Conservation (phyloP, 2,113 vertebrate species). For the Psephotus haematonotus region DNA sequence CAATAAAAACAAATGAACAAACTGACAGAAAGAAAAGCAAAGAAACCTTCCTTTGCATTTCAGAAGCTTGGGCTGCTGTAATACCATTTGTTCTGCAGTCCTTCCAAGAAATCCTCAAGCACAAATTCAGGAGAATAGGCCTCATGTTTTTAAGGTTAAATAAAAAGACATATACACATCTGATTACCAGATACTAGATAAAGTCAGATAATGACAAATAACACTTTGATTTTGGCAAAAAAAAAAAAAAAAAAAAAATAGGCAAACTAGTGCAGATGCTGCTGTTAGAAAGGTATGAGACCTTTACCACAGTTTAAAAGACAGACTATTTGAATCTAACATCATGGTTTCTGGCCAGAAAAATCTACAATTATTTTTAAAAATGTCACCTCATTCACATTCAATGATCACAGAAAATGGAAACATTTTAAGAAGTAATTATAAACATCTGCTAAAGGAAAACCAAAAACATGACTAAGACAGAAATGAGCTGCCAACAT, state of each 20-base stretch:
- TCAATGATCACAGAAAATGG: slow-evolving; percentile 63
- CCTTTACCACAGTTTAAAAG: slow-evolving; percentile 43
- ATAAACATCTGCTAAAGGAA: slow-evolving; percentile 61
- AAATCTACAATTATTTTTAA: slow-evolving; percentile 56
- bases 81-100: slow-evolving; percentile 8
- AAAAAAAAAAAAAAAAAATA: background rate
- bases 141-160: background rate
- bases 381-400: slow-evolving; percentile 62
- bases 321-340: slow-evolving; percentile 31
- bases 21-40: background rate
- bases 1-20: slow-evolving; percentile 31
- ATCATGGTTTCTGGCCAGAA: slow-evolving; percentile 42
- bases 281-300: background rate
- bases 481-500: slow-evolving; percentile 48
- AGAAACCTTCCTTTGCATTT: background rate
- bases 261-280: background rate
- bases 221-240: background rate
- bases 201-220: slow-evolving; percentile 19
- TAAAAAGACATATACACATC: slow-evolving; percentile 13
- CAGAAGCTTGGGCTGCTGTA: background rate
- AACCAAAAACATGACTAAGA: slow-evolving; percentile 18
- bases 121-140: background rate
- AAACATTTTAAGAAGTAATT: slow-evolving; percentile 63
- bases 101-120: background rate
- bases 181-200: slow-evolving; percentile 44